Evolutionary conservation across 2,888 invertebrate species (phyloP).

Genomic region (Ophion ellenae): DNA sequence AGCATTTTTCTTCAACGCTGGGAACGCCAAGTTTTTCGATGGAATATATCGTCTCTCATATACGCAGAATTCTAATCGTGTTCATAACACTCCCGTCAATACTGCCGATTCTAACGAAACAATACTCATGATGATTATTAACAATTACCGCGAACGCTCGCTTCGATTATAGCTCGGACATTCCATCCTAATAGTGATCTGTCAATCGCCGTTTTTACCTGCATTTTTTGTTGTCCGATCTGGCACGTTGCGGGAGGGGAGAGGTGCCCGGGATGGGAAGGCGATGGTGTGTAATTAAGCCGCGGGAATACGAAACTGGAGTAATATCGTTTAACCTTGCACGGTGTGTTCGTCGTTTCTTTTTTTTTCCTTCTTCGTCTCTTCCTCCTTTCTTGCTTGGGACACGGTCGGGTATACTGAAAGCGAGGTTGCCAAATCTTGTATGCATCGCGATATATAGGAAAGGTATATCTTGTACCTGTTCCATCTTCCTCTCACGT

Average conservation of each 20-base stretch:
- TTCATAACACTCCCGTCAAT: background rate
- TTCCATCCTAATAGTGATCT: background rate
- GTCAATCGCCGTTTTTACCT: background rate
- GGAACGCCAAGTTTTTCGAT: background rate
- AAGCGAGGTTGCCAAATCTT: constrained; percentile 69
- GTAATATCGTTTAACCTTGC: constrained; percentile 66
- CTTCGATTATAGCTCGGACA: background rate
- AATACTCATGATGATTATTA: background rate
- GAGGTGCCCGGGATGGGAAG: background rate
- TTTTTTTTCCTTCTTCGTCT: constrained; percentile 32
- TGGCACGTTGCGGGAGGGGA: background rate
- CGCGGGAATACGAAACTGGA: constrained; percentile 54
- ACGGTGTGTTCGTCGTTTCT: constrained; percentile 39
- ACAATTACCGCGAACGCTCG: background rate
- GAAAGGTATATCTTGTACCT: constrained; percentile 42
- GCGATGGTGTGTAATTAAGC: constrained; percentile 30
- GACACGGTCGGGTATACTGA: constrained; percentile 47
- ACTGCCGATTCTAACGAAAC: background rate
- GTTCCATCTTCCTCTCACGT: constrained; percentile 43
- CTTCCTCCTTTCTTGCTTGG: constrained; percentile 44
- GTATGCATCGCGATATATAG: constrained; percentile 30
- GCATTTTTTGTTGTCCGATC: background rate
- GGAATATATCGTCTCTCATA: background rate
- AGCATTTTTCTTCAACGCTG: background rate
- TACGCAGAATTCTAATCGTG: background rate